phyloP scores from a whole-genome alignment of 2,888 invertebrate genomes.

The Mimachlamys varia region DNA sequence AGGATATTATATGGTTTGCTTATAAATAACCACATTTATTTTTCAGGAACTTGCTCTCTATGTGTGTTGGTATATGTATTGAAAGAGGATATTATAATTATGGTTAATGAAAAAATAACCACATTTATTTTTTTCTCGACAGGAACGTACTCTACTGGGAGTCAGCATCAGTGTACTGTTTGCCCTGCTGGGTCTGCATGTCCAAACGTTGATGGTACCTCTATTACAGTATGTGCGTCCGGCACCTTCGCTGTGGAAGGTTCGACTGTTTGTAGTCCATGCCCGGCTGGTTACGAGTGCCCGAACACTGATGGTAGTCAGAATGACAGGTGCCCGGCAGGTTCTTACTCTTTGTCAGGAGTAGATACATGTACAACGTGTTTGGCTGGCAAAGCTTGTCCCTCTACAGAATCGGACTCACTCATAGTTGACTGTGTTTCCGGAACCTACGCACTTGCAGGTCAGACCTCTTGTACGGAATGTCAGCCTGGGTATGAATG shows the following conservation, averaged over 20 bases:
- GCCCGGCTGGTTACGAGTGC: slow-evolving; percentile 69
- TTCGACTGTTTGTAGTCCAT: slow-evolving; percentile 61
- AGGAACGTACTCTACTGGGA: slow-evolving; percentile 72
- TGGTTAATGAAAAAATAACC: background rate
- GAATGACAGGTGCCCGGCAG: slow-evolving; percentile 70
- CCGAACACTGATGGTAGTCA: slow-evolving; percentile 65
- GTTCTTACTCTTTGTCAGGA: slow-evolving; percentile 67
- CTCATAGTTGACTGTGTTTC: slow-evolving; percentile 59
- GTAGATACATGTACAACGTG: slow-evolving; percentile 70
- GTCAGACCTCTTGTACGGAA: slow-evolving; percentile 65
- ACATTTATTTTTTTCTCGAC: slow-evolving; percentile 25
- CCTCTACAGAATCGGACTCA: slow-evolving; percentile 62
- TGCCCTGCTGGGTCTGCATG: slow-evolving; percentile 76
- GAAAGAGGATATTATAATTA: no score
- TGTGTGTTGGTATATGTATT: no score
- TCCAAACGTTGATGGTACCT: slow-evolving; percentile 53
- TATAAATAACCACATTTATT: background rate
- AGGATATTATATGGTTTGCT: no score
- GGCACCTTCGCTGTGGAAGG: slow-evolving; percentile 65
- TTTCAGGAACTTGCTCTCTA: background rate
- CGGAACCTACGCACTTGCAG: slow-evolving; percentile 72
- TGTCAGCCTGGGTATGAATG: slow-evolving; percentile 76
- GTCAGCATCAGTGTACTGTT: slow-evolving; percentile 68
- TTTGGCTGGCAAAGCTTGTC: slow-evolving; percentile 74
- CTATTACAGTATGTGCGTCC: slow-evolving; percentile 55